These are phyloP conservation scores for Heliconius hortense DNA, from an alignment of 2,888 invertebrate genomes.

Conservation along the genomic window DNA sequence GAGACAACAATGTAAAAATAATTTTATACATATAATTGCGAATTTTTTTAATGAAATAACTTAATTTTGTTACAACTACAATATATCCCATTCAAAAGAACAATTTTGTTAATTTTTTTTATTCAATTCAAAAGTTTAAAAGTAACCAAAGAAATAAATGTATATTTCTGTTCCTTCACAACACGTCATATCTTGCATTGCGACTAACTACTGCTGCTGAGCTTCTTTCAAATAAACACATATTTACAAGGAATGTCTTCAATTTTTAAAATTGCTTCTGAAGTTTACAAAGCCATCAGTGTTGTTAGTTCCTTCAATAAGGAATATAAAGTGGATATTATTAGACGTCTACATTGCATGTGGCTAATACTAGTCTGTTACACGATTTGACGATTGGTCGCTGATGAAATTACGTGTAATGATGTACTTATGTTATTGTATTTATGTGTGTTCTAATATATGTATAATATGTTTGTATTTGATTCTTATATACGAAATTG, in stretches of 20 bases:
- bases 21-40: neutral
- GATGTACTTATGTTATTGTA: neutral
- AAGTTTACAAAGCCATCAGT: neutral
- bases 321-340: no score
- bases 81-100: neutral
- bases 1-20: neutral
- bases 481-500: neutral
- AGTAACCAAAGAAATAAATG: no score
- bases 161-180: neutral
- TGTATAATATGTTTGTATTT: neutral
- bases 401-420: neutral
- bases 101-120: neutral
- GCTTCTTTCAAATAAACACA: neutral
- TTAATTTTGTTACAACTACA: neutral
- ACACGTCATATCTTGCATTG: neutral
- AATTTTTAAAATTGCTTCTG: conserved; percentile 6
- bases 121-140: neutral
- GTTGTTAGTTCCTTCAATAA: neutral
- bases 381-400: neutral
- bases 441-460: neutral
- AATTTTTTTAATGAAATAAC: neutral
- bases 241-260: neutral
- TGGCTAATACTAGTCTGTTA: neutral
- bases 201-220: neutral
- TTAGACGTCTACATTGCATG: neutral